Evolutionary conservation across 2,888 invertebrate genomes (phyloP).

Genomic region (Rhyacophila evoluta): DNA sequence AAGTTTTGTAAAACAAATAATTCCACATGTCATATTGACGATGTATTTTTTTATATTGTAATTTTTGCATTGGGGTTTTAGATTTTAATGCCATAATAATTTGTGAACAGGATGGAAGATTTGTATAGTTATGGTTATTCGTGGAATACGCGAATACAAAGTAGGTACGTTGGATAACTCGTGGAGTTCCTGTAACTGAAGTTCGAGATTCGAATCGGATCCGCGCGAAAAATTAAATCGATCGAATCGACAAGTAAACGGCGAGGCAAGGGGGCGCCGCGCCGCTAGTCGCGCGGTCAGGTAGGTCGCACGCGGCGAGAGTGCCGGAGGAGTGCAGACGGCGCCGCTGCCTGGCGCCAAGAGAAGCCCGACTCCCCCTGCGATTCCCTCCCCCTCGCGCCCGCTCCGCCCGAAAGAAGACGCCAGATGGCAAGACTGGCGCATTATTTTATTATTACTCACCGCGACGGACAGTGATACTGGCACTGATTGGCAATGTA

Average conservation of each 20-base stretch:
- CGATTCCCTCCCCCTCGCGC: not conserved
- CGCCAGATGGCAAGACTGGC: slow-evolving; percentile 9
- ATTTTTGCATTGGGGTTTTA: no score
- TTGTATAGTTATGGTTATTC: no score
- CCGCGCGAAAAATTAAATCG: slow-evolving; percentile 6
- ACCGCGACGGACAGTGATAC: slow-evolving; percentile 21
- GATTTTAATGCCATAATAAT: no score
- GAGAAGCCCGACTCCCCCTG: slow-evolving; percentile 3
- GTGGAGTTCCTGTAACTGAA: not conserved
- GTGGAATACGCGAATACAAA: no score
- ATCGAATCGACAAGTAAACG: not conserved
- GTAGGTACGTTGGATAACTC: no score
- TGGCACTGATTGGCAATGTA: slow-evolving; percentile 9
- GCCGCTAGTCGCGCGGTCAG: not conserved
- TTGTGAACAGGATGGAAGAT: no score
- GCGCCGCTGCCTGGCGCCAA: slow-evolving; percentile 22
- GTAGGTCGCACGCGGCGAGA: slow-evolving; percentile 20
- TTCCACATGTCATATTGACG: no score
- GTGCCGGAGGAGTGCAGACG: slow-evolving; percentile 19
- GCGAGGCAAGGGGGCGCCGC: not conserved
- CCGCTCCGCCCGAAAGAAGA: not conserved
- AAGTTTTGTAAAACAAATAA: no score
- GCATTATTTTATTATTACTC: slow-evolving; percentile 22
- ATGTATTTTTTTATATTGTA: no score
- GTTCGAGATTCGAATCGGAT: slow-evolving; percentile 7